These are phyloP conservation scores for Cololabis saira DNA, from an alignment of 2,113 vertebrate genomes.

Conservation along the genomic window DNA sequence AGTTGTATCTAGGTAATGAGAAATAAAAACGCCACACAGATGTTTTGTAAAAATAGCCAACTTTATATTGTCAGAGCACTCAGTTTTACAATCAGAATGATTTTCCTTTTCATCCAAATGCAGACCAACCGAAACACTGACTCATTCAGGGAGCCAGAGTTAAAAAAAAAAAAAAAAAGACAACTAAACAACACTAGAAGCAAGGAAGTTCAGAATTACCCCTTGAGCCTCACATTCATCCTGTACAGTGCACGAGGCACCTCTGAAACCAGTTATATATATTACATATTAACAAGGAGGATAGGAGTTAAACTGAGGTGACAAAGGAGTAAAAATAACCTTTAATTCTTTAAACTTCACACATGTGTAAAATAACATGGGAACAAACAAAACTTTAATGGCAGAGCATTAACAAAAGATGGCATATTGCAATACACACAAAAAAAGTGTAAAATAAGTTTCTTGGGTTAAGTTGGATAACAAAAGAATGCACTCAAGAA, in stretches of 20 bases:
- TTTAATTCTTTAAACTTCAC: constrained; percentile 80
- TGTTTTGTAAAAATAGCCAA: constrained; percentile 84
- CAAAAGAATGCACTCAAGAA: constrained; percentile 66
- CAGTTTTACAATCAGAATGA: constrained; percentile 96
- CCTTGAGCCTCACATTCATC: constrained; percentile 74
- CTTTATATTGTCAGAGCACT: constrained; percentile 86
- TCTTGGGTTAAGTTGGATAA: constrained; percentile 82
- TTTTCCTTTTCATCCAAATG: constrained; percentile 73
- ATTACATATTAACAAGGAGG: constrained; percentile 79
- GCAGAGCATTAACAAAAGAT: constrained; percentile 78
- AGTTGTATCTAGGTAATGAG: neutral
- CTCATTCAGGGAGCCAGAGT: constrained; percentile 18
- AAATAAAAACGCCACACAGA: constrained; percentile 20
- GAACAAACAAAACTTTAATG: constrained; percentile 83
- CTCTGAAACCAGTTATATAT: constrained; percentile 85
- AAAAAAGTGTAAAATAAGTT: constrained; percentile 89
- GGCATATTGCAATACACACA: constrained; percentile 83
- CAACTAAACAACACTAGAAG: constrained; percentile 57
- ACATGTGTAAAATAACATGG: constrained; percentile 85
- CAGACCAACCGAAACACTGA: constrained; percentile 35
- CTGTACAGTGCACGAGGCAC: constrained; percentile 31
- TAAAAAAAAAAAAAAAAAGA: constrained; percentile 70
- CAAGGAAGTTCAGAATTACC: constrained; percentile 59
- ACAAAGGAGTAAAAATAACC: constrained; percentile 53
- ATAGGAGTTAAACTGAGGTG: neutral